Conservation (phyloP, 2,113 vertebrate genomes). For the Callopanchax toddi region DNA sequence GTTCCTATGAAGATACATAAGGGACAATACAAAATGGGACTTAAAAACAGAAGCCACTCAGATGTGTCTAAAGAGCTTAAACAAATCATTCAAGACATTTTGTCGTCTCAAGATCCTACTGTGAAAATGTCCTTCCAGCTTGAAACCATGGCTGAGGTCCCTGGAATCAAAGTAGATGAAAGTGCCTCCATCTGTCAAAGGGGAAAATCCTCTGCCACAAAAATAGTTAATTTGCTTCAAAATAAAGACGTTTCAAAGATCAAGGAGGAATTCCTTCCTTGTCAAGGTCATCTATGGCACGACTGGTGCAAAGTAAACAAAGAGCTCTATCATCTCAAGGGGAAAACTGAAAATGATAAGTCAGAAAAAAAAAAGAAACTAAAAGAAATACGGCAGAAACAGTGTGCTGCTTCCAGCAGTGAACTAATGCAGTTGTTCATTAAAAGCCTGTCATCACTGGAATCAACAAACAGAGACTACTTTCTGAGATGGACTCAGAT, state of each 20-base stretch:
- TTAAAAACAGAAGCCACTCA: conserved; percentile 68
- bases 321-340: conserved; percentile 68
- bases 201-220: conserved; percentile 52
- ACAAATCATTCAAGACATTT: conserved; percentile 44
- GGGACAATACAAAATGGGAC: conserved; percentile 61
- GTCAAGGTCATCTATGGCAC: conserved; percentile 72
- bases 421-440: conserved; percentile 39
- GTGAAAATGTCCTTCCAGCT: conserved; percentile 38
- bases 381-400: conserved; percentile 61
- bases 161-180: conserved; percentile 67
- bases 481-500: conserved; percentile 76
- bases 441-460: conserved; percentile 30
- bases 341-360: conserved; percentile 65
- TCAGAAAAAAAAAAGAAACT: conserved; percentile 65
- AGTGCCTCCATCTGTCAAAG: conserved; percentile 33
- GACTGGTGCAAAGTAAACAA: conserved; percentile 74
- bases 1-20: not conserved
- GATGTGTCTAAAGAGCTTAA: conserved; percentile 64
- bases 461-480: conserved; percentile 52
- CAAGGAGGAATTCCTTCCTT: conserved; percentile 52
- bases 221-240: conserved; percentile 45
- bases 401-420: conserved; percentile 28
- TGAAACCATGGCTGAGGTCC: conserved; percentile 48
- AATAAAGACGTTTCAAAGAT: conserved; percentile 53
- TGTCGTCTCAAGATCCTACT: conserved; percentile 35